Evolutionary conservation across 35 echinoderm and acorn worm genomes (phyloP), one percentile per base, ranked within the genome.

Genomic region (Holothuria glaberrima): DNA sequence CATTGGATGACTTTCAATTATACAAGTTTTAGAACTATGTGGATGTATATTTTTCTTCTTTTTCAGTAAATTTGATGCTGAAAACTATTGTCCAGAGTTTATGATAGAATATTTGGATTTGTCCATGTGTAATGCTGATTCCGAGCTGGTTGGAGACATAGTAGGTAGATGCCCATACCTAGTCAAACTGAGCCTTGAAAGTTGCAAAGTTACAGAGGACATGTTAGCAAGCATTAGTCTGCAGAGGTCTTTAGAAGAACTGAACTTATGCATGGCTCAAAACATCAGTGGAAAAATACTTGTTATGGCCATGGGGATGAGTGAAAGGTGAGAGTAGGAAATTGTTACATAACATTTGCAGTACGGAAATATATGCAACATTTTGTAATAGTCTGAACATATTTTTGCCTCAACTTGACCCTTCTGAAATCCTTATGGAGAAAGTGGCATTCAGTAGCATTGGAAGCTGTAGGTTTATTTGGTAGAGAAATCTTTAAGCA

Each of bases 151-250:
- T 35, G 38, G 57, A 30, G 72, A 86, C 21, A 71, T 94, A 52
- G n/a, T 94, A 6, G 74, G 59, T 28, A 71, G 48, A 33, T 94
- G 89, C 48, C 74, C 41, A 34, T 59, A 74, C 27, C 85, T 94
- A 30, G 33, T 41, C 34, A 94, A 87, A 65, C 93, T 94, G 26
- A 94, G 93, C 35, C 82, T 94, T 27, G 93, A 94, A 76, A 94
- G 93, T 75, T 94, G 93, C 26, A 31, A 12, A 30, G 81, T 94
- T 1, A 81, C 77, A 24, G 64, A 54, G 9, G 71, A 66, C 29
- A 48, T 90, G 33, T 24, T 94, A 31, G 75, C 32, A 10, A 58
- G 34, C 38, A 33, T 94, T 2, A 88, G 82, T 16, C 27, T 67
- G 18, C 61, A 82, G 17, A 35, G 26, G 22, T 25, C 46, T 48